Base-by-base conservation (phyloP, 2,888 invertebrate species). In the Liposcelis brunnea region DNA sequence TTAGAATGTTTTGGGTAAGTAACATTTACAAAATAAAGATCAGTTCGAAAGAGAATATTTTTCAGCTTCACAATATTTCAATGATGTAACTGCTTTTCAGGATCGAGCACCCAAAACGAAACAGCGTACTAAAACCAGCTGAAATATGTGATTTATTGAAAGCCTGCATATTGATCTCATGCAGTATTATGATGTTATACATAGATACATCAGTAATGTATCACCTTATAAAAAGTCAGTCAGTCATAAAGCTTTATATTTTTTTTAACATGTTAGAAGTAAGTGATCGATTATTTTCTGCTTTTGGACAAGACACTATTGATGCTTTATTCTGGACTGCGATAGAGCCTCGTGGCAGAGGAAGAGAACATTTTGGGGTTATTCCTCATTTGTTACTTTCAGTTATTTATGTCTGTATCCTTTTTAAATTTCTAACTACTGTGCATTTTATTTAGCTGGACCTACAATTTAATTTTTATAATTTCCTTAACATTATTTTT, bases 201-300 rank as follows among this genome's bases (percentile, higher is more conserved):
- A 81, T 98, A 51, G 98, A 99, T 61, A 94, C 93, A 34, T 95
- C 94, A 54, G 87, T 97, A 72, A 80, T 97, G 71, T 98, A 98
- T 66, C 97, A 98, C 63, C 71, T 95, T 55, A 85, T 90, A 38
- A 90, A 90, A 61, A 94, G 94, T 56, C 98, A 99, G 61, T 94
- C 95, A 52, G 93, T 97, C 50, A 97, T 99, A 64, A 99, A 99
- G 60, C 68, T 99, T 52, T 99, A 99, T 61, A 94, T 99, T 60
- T 95, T 98, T 68, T 99, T 91, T 64, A 99, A 99, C 62, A 98
- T 98, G 94, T 67, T 98, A 48, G 98, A 99, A 69, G 93, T 94
- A 59, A 93, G 91, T 11, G 98, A 98, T 66, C 72, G 93, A 51
- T 66, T 98, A 52, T 83, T 97, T 59, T 94, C 94, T 47, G 90